A percentile compares a stretch with the other conserved stretches of the same genome.
phyloP scores from a whole-genome alignment of 2,888 invertebrate genomes.

The Leucophenga maculata region DNA sequence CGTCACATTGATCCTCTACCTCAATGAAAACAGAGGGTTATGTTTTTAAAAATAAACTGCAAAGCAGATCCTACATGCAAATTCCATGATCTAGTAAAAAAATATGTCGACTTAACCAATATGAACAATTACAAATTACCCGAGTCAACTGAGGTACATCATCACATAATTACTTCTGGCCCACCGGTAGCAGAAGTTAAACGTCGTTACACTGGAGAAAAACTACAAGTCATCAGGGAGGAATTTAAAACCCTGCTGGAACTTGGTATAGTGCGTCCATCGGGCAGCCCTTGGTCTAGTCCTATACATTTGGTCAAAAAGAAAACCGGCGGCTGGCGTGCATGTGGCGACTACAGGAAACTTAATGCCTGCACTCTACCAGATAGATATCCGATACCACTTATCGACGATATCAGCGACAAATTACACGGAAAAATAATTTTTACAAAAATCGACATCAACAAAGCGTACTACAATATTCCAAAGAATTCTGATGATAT shows the following conservation, averaged over 20 bases:
- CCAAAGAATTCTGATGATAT: conserved; percentile 60
- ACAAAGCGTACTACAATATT: conserved; percentile 64
- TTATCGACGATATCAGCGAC: background rate
- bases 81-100: background rate
- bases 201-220: conserved; percentile 7
- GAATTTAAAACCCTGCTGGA: background rate
- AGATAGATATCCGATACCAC: background rate
- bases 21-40: background rate
- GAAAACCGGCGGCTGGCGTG: conserved; percentile 7
- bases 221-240: background rate
- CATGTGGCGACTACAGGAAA: conserved; percentile 14
- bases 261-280: too few species aligned
- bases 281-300: conserved; percentile 19
- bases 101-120: background rate
- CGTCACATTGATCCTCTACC: background rate
- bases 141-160: too few species aligned
- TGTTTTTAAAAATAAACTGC: background rate
- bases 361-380: background rate
- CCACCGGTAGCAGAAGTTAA: too few species aligned
- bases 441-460: conserved; percentile 44
- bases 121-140: background rate
- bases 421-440: background rate
- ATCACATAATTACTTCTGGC: too few species aligned
- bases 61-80: background rate
- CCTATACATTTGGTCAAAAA: conserved; percentile 14